Base-by-base conservation (phyloP, 2,888 invertebrate species). In the Mesoligia furuncula region DNA sequence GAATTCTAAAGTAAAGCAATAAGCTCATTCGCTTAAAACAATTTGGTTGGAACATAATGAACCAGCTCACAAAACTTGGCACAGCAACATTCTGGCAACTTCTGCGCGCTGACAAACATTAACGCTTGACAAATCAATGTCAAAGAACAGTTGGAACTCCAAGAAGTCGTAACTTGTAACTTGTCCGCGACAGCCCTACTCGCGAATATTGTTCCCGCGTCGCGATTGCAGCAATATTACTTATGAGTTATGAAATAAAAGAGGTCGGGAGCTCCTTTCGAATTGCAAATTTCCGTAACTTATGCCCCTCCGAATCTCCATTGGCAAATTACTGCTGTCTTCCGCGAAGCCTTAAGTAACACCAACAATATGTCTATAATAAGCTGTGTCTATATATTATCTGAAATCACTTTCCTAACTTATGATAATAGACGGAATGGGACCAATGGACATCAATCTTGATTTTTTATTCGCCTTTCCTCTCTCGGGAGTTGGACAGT, bases 291-390 rank as follows among this genome's bases (percentile, higher is more conserved):
- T 89, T 89, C 89, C 88, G 89, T 90, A 92, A 91, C 87, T 92
- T 91, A 92, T 90, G 90, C 87, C 84, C 83, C 88, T 89, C 79
- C 88, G 89, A 88, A 90, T 90, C 88, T 90, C 93, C 94, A 94
- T 94, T 94, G 94, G 93, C 90, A 93, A 93, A 94, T 94, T 93
- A 93, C 92, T 88, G 87, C 85, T 81, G 83, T 87, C 87, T 87
- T 87, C 81, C 80, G 72, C 75, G 87, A 89, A 86, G 87, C 87
- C 72, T 88, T 85, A 86, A 89, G 88, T 91, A 90, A 91, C 90
- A 90, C 89, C 87, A 84, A 87, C 91, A 93, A 92, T 93, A 93
- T 91, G 93, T 90, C 91, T 89, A 88, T 85, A 90, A 90, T 91
- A 89, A 90, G 90, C 87, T 85, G 83, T 80, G 85, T 79, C 85